These are phyloP conservation scores for Rhinichthys osculus DNA, from an alignment of 2,797 vertebrate species.

Conservation along the genomic window DNA sequence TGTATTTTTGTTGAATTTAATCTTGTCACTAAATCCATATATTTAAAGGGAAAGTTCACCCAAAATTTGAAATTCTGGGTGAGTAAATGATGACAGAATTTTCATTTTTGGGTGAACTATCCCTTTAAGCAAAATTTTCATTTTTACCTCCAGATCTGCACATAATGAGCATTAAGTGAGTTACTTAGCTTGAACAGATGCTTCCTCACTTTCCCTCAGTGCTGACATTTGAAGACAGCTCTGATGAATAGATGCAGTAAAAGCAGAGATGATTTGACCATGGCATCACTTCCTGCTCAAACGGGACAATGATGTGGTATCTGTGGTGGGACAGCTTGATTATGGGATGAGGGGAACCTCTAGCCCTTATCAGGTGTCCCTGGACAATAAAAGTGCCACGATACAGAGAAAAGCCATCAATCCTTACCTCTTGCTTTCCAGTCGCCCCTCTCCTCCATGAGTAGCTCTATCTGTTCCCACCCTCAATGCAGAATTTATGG, in stretches of 20 bases:
- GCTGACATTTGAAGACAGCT: conserved; percentile 16
- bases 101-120: neutral
- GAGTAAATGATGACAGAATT: neutral
- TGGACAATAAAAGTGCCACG: conserved; percentile 22
- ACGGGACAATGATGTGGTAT: conserved; percentile 3
- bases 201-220: neutral
- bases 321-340: conserved; percentile 35
- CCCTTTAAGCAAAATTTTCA: neutral
- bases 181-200: neutral
- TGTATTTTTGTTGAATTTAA: neutral
- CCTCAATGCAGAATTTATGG: conserved; percentile 55
- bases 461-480: conserved; percentile 47
- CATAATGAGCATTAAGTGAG: conserved; percentile 2
- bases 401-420: conserved; percentile 33
- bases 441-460: conserved; percentile 32
- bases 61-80: neutral
- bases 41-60: neutral
- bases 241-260: neutral
- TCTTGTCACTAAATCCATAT: neutral
- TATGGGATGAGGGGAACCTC: conserved; percentile 36
- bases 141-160: neutral
- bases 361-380: conserved; percentile 18
- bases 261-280: conserved; percentile 5
- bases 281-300: neutral
- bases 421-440: conserved; percentile 39